Percentiles rank a stretch among this genome's conserved stretches.
phyloP scores from a whole-genome alignment of 2,888 invertebrate species.

The Cosmia trapezina region DNA sequence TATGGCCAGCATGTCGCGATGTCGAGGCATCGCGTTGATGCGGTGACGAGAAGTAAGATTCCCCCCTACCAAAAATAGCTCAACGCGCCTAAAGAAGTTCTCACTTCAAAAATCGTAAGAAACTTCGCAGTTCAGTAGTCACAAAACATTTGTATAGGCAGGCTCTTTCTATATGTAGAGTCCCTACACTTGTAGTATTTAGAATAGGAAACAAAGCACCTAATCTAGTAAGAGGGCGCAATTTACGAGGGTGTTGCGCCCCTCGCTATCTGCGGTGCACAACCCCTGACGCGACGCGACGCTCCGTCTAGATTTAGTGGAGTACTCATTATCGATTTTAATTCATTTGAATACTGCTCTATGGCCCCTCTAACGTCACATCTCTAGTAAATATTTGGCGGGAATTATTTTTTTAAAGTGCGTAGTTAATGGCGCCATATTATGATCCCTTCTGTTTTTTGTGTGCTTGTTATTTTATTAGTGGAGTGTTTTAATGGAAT shows the following conservation, averaged over 20 bases:
- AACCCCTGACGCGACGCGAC: conserved; percentile 64
- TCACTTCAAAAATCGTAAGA: background rate
- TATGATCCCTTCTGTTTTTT: conserved; percentile 40
- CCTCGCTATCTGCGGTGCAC: conserved; percentile 60
- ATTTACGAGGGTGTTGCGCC: conserved; percentile 70
- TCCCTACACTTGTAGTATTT: conserved; percentile 65
- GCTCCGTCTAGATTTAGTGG: conserved; percentile 67
- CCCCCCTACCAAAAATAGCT: too few species aligned
- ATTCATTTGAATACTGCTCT: conserved; percentile 67
- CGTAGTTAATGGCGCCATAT: conserved; percentile 43
- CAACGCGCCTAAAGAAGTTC: too few species aligned
- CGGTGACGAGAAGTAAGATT: too few species aligned
- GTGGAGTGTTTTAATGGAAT: conserved; percentile 29
- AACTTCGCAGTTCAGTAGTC: conserved; percentile 20
- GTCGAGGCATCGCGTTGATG: too few species aligned
- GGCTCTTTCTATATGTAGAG: conserved; percentile 42
- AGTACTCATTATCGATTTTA: conserved; percentile 75
- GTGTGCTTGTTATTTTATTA: conserved; percentile 27
- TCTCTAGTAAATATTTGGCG: conserved; percentile 52
- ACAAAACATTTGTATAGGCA: conserved; percentile 50
- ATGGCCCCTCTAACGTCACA: conserved; percentile 43
- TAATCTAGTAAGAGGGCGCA: conserved; percentile 72
- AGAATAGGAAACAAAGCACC: conserved; percentile 74
- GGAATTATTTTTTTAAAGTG: conserved; percentile 39
- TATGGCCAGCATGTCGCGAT: too few species aligned